Conservation (phyloP, 2,113 vertebrate species). For the Labrus mixtus region DNA sequence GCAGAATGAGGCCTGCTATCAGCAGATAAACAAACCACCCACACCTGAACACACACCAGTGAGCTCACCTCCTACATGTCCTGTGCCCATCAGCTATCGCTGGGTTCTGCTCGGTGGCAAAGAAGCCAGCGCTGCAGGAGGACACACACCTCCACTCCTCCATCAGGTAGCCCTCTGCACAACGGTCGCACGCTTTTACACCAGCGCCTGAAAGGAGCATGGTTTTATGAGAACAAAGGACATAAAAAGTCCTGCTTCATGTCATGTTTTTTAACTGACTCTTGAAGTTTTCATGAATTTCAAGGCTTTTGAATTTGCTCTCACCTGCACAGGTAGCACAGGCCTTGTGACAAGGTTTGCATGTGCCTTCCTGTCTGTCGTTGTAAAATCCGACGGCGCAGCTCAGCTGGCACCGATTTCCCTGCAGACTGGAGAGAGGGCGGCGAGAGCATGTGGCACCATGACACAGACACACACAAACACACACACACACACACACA, state of each 20-base stretch:
- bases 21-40: slow-evolving; percentile 78
- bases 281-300: background rate
- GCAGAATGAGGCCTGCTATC: slow-evolving; percentile 67
- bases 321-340: slow-evolving; percentile 95
- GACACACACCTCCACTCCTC: slow-evolving; percentile 93
- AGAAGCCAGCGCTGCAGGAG: slow-evolving; percentile 90
- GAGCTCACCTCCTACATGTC: slow-evolving; percentile 91
- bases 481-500: slow-evolving; percentile 49
- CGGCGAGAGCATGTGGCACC: slow-evolving; percentile 60
- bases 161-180: slow-evolving; percentile 89
- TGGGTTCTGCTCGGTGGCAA: slow-evolving; percentile 81
- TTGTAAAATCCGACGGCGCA: slow-evolving; percentile 89
- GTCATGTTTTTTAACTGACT: background rate
- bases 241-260: background rate
- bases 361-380: slow-evolving; percentile 82
- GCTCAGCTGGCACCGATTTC: slow-evolving; percentile 86
- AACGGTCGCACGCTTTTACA: slow-evolving; percentile 87
- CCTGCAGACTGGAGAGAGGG: slow-evolving; percentile 87
- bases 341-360: slow-evolving; percentile 89
- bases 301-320: background rate
- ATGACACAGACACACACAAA: slow-evolving; percentile 42
- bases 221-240: background rate
- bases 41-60: slow-evolving; percentile 75
- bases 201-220: slow-evolving; percentile 85
- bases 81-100: slow-evolving; percentile 82